Percentiles rank a stretch among this genome's conserved stretches.
Evolutionary conservation across 2,888 invertebrate genomes (phyloP).

Genomic region (Parnassius mnemosyne): DNA sequence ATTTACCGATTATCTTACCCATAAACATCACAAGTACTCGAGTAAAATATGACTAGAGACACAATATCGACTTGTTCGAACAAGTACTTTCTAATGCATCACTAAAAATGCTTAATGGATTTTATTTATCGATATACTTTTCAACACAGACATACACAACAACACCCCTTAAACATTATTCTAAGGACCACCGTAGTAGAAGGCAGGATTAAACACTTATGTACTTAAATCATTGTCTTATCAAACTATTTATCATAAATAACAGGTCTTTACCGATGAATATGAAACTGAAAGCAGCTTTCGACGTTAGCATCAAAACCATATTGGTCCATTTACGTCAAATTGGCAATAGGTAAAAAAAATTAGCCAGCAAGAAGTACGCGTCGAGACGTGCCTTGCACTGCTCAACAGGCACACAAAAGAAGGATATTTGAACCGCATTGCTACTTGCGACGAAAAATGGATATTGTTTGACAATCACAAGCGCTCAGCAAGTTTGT

Average conservation of each 20-base stretch:
- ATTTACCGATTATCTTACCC: constrained; percentile 9
- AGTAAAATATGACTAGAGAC: constrained; percentile 5
- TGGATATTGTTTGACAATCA: no score
- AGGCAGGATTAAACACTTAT: background rate
- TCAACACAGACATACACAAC: background rate
- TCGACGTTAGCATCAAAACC: no score
- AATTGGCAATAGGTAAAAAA: no score
- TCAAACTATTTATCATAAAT: constrained; percentile 13
- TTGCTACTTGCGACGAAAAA: no score
- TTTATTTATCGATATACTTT: background rate
- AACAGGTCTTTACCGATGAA: background rate
- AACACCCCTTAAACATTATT: background rate
- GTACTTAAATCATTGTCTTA: constrained; percentile 13
- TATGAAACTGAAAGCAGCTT: no score
- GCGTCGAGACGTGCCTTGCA: no score
- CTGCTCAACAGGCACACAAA: no score
- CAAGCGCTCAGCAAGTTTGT: no score
- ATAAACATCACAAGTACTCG: constrained; percentile 4
- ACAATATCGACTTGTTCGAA: background rate
- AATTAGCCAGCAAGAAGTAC: no score
- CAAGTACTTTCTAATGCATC: constrained; percentile 14
- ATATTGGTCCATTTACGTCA: no score
- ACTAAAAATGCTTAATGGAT: constrained; percentile 2
- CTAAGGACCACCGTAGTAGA: constrained; percentile 5
- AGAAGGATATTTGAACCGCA: no score